phyloP scores from a whole-genome alignment of 2,113 vertebrate genomes.

The Calidris pugnax region DNA sequence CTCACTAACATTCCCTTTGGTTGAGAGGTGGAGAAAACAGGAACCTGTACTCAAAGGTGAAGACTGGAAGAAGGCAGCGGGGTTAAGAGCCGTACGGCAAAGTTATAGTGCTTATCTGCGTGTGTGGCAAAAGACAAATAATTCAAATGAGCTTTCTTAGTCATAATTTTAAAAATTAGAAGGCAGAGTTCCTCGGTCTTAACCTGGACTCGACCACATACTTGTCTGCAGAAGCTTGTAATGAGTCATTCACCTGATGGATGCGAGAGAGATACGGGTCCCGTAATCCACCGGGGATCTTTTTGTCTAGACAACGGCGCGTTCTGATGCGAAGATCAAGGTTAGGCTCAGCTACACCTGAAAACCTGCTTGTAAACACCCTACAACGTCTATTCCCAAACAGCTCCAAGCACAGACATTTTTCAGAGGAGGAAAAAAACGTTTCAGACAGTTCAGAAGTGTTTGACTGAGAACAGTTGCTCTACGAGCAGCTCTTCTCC shows the following conservation, averaged over 20 bases:
- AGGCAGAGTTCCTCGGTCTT: not conserved
- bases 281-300: not conserved
- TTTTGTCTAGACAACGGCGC: not conserved
- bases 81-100: not conserved
- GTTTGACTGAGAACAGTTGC: not conserved
- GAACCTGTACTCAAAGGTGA: not conserved
- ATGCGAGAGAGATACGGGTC: not conserved
- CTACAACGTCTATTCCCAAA: not conserved
- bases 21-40: not conserved
- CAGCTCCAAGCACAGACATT: not conserved
- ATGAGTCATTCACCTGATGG: conserved; percentile 36
- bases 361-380: not conserved
- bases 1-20: not conserved
- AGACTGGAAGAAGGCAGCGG: not conserved
- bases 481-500: not conserved
- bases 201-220: not conserved
- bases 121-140: conserved; percentile 31
- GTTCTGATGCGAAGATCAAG: conserved; percentile 10
- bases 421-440: not conserved
- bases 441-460: not conserved
- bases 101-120: not conserved
- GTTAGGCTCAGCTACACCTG: not conserved
- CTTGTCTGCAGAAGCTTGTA: not conserved
- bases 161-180: conserved; percentile 30
- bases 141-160: conserved; percentile 51